Evolutionary conservation across 2,113 vertebrate species (phyloP).

Genomic region (Terrapene triunguis): DNA sequence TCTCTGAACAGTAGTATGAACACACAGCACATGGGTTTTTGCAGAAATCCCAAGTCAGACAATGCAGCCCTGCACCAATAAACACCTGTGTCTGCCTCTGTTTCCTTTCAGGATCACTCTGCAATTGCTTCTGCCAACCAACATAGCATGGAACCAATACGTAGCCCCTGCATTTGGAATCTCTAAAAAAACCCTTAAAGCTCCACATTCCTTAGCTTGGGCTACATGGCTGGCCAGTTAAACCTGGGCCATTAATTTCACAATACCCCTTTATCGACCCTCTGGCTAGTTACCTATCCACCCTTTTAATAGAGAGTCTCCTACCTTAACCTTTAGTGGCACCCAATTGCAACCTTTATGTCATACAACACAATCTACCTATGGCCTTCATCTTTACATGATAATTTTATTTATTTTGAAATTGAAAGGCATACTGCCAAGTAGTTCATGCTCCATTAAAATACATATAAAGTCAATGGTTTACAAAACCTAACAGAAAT

Average conservation of each 20-base stretch:
- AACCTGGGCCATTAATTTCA: background rate
- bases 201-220: background rate
- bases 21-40: background rate
- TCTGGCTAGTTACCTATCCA: background rate
- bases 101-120: background rate
- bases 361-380: background rate
- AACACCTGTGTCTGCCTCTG: background rate
- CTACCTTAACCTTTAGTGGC: background rate
- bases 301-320: background rate
- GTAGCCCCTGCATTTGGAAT: background rate
- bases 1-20: background rate
- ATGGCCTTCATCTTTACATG: background rate
- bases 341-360: background rate
- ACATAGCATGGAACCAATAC: background rate
- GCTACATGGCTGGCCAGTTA: background rate
- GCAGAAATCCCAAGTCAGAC: background rate
- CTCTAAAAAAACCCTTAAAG: background rate
- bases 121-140: background rate
- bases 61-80: background rate
- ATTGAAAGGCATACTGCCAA: constrained; percentile 16
- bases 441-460: background rate
- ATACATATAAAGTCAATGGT: constrained; percentile 8
- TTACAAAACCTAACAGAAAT: background rate
- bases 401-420: constrained; percentile 21
- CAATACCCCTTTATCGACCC: background rate